Conservation (phyloP, 2,888 invertebrate genomes). For the Dusona sp. region DNA sequence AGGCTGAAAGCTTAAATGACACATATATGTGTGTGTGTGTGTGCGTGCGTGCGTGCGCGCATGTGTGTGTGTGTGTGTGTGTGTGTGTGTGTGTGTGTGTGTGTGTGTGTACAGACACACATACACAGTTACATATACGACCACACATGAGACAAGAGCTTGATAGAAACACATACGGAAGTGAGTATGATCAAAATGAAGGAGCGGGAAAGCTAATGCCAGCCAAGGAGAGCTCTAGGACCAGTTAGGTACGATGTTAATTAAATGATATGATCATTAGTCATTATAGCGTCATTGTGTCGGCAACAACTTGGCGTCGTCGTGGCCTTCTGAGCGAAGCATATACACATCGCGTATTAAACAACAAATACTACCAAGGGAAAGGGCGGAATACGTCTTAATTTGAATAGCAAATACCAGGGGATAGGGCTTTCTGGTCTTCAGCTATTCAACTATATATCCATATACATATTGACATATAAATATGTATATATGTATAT, state of each 20-base stretch:
- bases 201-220: conserved; percentile 67
- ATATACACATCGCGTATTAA: neutral
- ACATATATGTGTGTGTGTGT: too few species aligned
- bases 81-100: too few species aligned
- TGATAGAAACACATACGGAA: conserved; percentile 6
- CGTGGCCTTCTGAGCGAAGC: conserved; percentile 53
- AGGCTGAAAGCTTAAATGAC: too few species aligned
- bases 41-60: too few species aligned
- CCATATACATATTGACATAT: neutral
- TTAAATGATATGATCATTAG: conserved; percentile 85
- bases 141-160: neutral
- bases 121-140: neutral
- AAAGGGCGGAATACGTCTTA: conserved; percentile 18
- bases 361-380: neutral
- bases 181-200: conserved; percentile 36
- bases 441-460: neutral
- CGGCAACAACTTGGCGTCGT: conserved; percentile 76
- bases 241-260: conserved; percentile 84
- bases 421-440: neutral
- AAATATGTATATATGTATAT: neutral
- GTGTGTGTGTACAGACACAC: neutral
- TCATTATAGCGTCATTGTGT: conserved; percentile 84
- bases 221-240: conserved; percentile 78
- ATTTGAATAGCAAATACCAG: neutral
- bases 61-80: too few species aligned